Conservation (phyloP, 2,113 vertebrate species). For the Callionymus lyra region DNA sequence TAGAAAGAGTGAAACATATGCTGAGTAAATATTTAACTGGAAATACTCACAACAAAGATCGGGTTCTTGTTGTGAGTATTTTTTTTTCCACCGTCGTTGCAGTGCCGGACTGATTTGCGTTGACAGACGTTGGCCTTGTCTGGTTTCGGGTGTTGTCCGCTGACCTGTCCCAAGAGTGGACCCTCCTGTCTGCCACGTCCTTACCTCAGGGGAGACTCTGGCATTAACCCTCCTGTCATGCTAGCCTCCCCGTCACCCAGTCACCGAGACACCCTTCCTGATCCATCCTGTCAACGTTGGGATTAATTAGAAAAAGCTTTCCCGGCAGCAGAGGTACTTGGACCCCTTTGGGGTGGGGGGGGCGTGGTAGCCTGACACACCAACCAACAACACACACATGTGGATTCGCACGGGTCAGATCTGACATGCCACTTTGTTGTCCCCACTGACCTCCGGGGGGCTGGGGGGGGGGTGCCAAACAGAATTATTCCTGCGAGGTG, state of each 20-base stretch:
- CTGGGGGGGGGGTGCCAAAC: constrained; percentile 6
- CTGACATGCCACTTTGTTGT: constrained; percentile 33
- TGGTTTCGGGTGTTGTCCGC: constrained; percentile 29
- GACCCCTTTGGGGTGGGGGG: constrained; percentile 26
- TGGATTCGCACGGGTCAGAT: constrained; percentile 12
- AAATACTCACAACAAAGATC: constrained; percentile 28
- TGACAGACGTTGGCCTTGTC: constrained; percentile 45
- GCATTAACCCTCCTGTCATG: constrained; percentile 46
- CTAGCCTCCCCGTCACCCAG: constrained; percentile 27
- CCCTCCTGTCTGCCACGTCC: constrained; percentile 31
- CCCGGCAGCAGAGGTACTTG: constrained; percentile 31
- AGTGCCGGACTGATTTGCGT: constrained; percentile 19
- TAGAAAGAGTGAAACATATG: constrained; percentile 5
- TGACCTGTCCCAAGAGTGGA: constrained; percentile 44
- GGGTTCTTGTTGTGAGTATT: no score
- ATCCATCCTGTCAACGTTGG: constrained; percentile 48
- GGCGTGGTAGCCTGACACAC: no score
- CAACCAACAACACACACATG: constrained; percentile 22
- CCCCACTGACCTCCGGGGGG: constrained; percentile 36
- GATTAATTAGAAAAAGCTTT: constrained; percentile 58
- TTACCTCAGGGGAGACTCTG: constrained; percentile 38
- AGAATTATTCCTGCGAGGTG: constrained; percentile 29
- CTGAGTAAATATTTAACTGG: constrained; percentile 26
- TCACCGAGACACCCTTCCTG: constrained; percentile 42
- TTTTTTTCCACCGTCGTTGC: constrained; percentile 9